Conservation (phyloP, 2,888 invertebrate species). For the Spodoptera exigua region DNA sequence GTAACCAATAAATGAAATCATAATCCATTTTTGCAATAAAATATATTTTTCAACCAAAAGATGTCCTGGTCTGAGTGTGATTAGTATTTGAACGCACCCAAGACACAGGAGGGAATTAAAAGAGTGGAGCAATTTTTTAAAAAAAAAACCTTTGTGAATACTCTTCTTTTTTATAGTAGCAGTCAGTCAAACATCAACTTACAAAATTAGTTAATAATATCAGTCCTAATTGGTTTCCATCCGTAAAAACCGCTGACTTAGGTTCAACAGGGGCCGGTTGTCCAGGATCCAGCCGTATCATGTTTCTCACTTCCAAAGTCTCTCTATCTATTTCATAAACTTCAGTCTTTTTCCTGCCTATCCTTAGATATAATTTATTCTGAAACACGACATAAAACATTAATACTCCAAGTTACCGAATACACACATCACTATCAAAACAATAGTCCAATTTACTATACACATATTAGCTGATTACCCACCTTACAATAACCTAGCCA, state of each 20-base stretch:
- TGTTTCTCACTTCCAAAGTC: slow-evolving; percentile 75
- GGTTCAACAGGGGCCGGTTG: slow-evolving; percentile 70
- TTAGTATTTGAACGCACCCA: too few species aligned
- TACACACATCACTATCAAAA: too few species aligned
- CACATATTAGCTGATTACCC: slow-evolving; percentile 32
- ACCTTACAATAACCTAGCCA: slow-evolving; percentile 97
- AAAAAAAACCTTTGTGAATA: not conserved
- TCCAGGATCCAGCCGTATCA: slow-evolving; percentile 77
- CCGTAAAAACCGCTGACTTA: slow-evolving; percentile 82
- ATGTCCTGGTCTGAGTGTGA: too few species aligned
- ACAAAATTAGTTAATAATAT: slow-evolving; percentile 82
- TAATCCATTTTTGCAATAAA: too few species aligned
- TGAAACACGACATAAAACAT: slow-evolving; percentile 74
- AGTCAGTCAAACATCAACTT: slow-evolving; percentile 60
- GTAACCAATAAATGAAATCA: too few species aligned
- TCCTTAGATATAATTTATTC: slow-evolving; percentile 95
- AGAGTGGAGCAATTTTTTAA: too few species aligned
- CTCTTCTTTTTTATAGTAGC: not conserved
- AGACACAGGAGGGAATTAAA: too few species aligned
- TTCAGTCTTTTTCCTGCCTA: slow-evolving; percentile 86
- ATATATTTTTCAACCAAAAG: too few species aligned
- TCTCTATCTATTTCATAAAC: slow-evolving; percentile 84
- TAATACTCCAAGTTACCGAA: too few species aligned
- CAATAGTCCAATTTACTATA: not conserved
- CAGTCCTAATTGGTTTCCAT: slow-evolving; percentile 86